Evolutionary conservation across 2,797 vertebrate species (phyloP), one percentile per base, ranked within the genome.

Genomic region (Enteromius mattozi): DNA sequence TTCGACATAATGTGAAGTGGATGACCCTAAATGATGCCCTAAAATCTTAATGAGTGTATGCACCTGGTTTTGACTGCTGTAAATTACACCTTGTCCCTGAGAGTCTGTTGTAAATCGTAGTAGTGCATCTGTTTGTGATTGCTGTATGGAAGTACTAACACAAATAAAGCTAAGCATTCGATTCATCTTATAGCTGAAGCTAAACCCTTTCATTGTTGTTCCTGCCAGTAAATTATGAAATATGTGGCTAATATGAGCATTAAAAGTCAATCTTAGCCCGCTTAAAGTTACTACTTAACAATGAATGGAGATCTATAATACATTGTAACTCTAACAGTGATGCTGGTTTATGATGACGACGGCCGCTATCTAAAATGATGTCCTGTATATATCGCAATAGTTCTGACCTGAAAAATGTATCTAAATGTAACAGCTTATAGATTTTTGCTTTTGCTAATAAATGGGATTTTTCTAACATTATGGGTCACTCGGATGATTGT

Each of bases 391-490:
- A 77, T 77, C 2, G 4, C 81, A 13, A 5, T 21, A 30, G 56
- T 66, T 19, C 70, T 59, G 65, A 84, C 24, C 63, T 76, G 45
- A 63, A 82, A 63, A 51, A 85, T 85, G 76, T 27, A 68, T 83
- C 56, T 71, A 51, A 69, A 59, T 78, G 80, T 86, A 65, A 80
- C 76, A 8, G 65, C 37, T 84, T 42, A 45, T 13, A 47, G 35
- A 78, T 78, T 51, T 51, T 84, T 80, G 81, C 45, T 85, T 89
- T 89, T 86, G 85, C 61, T 81, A 88, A 86, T 89, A 89, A 89
- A 88, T 85, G 80, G 76, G 70, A 63, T 69, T 88, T 87, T 89
- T 85, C 7, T 79, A 82, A 74, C 40, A 5, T 6, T 75, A 30
- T 45, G 33, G 30, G 35, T 35, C 47, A 54, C 17, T 75, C 0